Percentiles rank a stretch among this genome's conserved stretches.
phyloP scores from a whole-genome alignment of 2,797 vertebrate species.

The Zenarchopterus dispar region DNA sequence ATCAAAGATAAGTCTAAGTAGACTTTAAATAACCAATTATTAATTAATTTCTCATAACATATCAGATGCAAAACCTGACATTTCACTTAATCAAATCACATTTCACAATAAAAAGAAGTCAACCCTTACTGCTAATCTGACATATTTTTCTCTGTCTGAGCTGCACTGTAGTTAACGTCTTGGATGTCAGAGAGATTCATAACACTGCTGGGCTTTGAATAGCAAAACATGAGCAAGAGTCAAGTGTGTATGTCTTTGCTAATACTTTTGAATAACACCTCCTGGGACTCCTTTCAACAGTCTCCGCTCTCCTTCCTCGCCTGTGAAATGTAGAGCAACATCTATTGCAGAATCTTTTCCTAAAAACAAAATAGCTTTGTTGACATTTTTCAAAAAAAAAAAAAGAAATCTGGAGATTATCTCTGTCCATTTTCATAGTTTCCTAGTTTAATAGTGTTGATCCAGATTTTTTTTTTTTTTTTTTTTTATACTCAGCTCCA shows the following conservation, averaged over 20 bases:
- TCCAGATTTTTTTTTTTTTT: slow-evolving; percentile 17
- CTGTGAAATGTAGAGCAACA: slow-evolving; percentile 58
- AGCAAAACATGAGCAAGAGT: slow-evolving; percentile 70
- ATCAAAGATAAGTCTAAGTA: too few species aligned
- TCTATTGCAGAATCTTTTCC: slow-evolving; percentile 50
- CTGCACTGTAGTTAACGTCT: slow-evolving; percentile 51
- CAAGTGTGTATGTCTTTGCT: slow-evolving; percentile 69
- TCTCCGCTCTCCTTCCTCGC: slow-evolving; percentile 51
- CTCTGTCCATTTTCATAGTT: slow-evolving; percentile 16
- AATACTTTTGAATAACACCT: slow-evolving; percentile 68
- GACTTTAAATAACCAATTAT: too few species aligned
- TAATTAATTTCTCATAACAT: too few species aligned
- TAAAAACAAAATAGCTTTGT: slow-evolving; percentile 44
- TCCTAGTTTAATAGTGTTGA: slow-evolving; percentile 19
- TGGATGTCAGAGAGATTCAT: slow-evolving; percentile 58
- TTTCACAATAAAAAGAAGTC: slow-evolving; percentile 36
- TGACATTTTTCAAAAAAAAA: slow-evolving; percentile 37
- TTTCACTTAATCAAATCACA: slow-evolving; percentile 16
- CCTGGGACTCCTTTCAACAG: slow-evolving; percentile 63
- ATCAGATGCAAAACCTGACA: too few species aligned
- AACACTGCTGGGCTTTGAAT: slow-evolving; percentile 61
- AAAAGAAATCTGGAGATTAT: slow-evolving; percentile 12
- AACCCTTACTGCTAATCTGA: slow-evolving; percentile 29
- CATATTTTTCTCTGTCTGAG: slow-evolving; percentile 50
- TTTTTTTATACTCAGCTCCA: slow-evolving; percentile 19